A percentile compares a stretch with the other conserved stretches of the same genome.
phyloP scores from a whole-genome alignment of 2,113 vertebrate genomes.

The Ailuropoda melanoleuca region DNA sequence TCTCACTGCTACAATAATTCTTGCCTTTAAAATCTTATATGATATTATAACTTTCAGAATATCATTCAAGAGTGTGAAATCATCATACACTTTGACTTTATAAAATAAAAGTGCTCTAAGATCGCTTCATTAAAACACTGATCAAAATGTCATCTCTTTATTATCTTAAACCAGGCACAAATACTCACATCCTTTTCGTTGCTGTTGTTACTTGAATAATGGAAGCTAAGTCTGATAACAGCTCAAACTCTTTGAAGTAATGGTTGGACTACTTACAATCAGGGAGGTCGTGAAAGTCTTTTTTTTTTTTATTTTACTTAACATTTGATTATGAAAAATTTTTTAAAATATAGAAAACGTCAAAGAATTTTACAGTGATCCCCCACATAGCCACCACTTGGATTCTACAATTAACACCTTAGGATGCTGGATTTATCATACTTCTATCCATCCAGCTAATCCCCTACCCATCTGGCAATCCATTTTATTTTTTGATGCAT shows the following conservation, averaged over 20 bases:
- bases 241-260: constrained; percentile 86
- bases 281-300: constrained; percentile 73
- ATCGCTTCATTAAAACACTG: constrained; percentile 94
- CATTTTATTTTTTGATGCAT: not conserved
- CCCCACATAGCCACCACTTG: not conserved
- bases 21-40: constrained; percentile 84
- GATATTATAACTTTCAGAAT: constrained; percentile 86
- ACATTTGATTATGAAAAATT: constrained; percentile 5
- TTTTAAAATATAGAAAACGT: not conserved
- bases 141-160: constrained; percentile 94
- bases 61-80: constrained; percentile 87
- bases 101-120: constrained; percentile 93
- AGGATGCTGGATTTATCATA: not conserved
- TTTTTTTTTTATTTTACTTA: not conserved
- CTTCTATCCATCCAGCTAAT: not conserved
- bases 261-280: constrained; percentile 89
- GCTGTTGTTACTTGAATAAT: constrained; percentile 85
- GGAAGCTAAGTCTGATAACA: constrained; percentile 90
- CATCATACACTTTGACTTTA: constrained; percentile 86
- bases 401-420: not conserved
- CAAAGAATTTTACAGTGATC: not conserved
- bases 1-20: constrained; percentile 85
- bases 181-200: constrained; percentile 85
- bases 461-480: not conserved
- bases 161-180: constrained; percentile 89